phyloP scores from a whole-genome alignment of 2,888 invertebrate genomes.

The Drosophila gaucha region DNA sequence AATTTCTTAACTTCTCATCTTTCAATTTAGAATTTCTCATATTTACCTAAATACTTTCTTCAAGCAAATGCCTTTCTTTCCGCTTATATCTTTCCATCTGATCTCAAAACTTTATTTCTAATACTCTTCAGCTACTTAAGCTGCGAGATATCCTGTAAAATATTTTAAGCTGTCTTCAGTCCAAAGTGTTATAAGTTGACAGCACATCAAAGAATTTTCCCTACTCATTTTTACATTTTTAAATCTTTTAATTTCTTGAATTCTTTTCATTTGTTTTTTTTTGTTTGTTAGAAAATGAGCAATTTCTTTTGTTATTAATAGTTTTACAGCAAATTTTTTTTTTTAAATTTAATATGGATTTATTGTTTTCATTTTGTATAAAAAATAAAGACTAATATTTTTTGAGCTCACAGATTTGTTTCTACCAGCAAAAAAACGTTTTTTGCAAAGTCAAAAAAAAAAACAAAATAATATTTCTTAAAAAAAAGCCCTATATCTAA shows the following conservation, averaged over 20 bases:
- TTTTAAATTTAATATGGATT: too few species aligned
- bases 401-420: too few species aligned
- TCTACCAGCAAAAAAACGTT: too few species aligned
- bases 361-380: too few species aligned
- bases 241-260: background rate
- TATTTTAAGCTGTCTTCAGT: slow-evolving; percentile 3
- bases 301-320: too few species aligned
- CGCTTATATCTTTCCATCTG: background rate
- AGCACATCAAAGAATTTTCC: background rate
- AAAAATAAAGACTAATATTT: too few species aligned
- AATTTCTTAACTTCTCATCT: background rate
- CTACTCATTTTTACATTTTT: background rate
- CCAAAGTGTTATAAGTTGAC: slow-evolving; percentile 4
- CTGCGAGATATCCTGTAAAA: slow-evolving; percentile 10
- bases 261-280: background rate
- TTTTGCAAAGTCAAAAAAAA: too few species aligned
- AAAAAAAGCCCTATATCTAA: too few species aligned
- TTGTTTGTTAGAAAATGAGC: too few species aligned
- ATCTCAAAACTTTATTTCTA: background rate
- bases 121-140: background rate
- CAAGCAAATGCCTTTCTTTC: too few species aligned
- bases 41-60: background rate
- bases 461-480: too few species aligned
- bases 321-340: too few species aligned
- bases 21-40: background rate